Percentiles rank a stretch among this genome's conserved stretches.
phyloP scores from a whole-genome alignment of 2,888 invertebrate genomes.

The Xylota sylvarum region DNA sequence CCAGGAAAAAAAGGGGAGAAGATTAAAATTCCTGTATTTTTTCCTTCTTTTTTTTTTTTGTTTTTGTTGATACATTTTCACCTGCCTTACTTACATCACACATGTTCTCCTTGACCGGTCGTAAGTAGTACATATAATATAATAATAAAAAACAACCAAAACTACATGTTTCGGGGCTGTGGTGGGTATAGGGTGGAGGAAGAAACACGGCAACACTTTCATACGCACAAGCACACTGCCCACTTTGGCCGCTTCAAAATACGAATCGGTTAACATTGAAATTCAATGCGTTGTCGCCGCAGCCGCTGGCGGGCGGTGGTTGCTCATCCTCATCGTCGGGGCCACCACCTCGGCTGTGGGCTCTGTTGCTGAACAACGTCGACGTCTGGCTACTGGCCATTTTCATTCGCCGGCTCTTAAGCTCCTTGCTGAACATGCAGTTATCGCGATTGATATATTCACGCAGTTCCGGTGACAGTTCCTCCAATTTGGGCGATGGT shows the following conservation, averaged over 20 bases:
- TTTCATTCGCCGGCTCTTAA: slow-evolving; percentile 81
- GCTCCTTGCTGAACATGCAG: slow-evolving; percentile 81
- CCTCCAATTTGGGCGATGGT: slow-evolving; percentile 81
- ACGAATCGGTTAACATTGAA: slow-evolving; percentile 84
- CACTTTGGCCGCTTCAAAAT: slow-evolving; percentile 79
- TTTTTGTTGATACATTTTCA: slow-evolving; percentile 52
- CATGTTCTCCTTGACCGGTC: slow-evolving; percentile 39
- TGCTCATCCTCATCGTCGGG: slow-evolving; percentile 83
- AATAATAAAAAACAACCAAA: slow-evolving; percentile 43
- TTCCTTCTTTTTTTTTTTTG: slow-evolving; percentile 36
- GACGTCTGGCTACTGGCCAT: slow-evolving; percentile 72
- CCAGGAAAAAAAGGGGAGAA: slow-evolving; percentile 37
- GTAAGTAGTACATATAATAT: slow-evolving; percentile 48
- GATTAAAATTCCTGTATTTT: slow-evolving; percentile 72
- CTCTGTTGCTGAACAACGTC: slow-evolving; percentile 74
- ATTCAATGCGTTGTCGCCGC: slow-evolving; percentile 83
- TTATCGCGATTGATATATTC: slow-evolving; percentile 83
- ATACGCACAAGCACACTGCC: slow-evolving; percentile 63
- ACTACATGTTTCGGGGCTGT: slow-evolving; percentile 53
- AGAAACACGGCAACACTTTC: slow-evolving; percentile 70
- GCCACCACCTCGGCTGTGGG: slow-evolving; percentile 78
- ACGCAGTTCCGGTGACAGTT: slow-evolving; percentile 82
- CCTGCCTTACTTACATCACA: slow-evolving; percentile 56
- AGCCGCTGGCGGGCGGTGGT: slow-evolving; percentile 83
- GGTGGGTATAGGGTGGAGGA: slow-evolving; percentile 60